phyloP scores from a whole-genome alignment of 1,140 invertebrate genomes.

The Scaptomyza pallida region DNA sequence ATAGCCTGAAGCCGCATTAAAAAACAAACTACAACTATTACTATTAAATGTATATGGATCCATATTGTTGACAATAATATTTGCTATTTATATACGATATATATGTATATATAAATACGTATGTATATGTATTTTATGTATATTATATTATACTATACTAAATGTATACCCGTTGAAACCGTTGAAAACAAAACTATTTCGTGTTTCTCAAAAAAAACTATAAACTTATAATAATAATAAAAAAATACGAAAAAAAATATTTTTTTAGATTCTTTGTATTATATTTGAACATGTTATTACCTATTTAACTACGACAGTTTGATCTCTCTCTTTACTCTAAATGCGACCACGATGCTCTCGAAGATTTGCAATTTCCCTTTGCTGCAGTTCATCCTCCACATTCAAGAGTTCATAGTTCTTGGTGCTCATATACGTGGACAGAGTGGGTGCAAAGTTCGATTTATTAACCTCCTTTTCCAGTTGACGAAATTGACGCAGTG shows the following conservation, averaged over 20 bases:
- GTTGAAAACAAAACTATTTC: conserved; percentile 29
- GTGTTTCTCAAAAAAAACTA: conserved; percentile 39
- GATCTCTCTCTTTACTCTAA: neutral
- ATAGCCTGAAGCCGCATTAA: conserved; percentile 50
- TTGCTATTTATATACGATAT: conserved; percentile 68
- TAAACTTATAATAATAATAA: conserved; percentile 35
- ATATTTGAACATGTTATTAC: no score
- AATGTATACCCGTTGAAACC: conserved; percentile 59
- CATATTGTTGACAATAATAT: conserved; percentile 82
- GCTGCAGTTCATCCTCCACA: conserved; percentile 42
- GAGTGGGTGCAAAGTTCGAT: conserved; percentile 26
- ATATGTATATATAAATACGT: conserved; percentile 36
- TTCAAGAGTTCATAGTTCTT: conserved; percentile 62
- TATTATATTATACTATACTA: conserved; percentile 37
- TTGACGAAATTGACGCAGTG: conserved; percentile 37
- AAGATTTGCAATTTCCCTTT: conserved; percentile 44
- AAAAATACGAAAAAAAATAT: conserved; percentile 19
- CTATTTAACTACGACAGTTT: neutral
- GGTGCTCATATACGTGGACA: conserved; percentile 56
- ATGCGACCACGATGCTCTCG: conserved; percentile 7
- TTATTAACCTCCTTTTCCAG: conserved; percentile 48
- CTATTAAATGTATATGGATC: conserved; percentile 68
- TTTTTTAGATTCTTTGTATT: no score
- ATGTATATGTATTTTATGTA: conserved; percentile 50
- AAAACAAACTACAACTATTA: conserved; percentile 12